Base-by-base conservation (phyloP, 2,113 vertebrate species). In the Clinocottus analis region DNA sequence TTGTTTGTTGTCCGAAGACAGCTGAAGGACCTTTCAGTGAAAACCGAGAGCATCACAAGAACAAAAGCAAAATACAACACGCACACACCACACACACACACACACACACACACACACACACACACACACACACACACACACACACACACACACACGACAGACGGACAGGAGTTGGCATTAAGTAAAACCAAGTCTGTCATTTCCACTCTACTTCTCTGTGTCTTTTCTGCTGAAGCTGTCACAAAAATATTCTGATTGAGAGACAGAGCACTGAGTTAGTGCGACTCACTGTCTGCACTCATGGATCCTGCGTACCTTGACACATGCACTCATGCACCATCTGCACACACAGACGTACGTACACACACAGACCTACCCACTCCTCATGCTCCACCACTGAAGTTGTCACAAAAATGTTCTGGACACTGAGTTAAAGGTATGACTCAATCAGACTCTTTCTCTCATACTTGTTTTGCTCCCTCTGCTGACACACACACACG, bases 361-460 rank as follows among this genome's bases (percentile, higher is more conserved):
- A 56, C 53, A 58, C 53, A 59, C 43, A 68, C 29, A 17, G 8
- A 58, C 33, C 27, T 12, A 25, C 71, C 64, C 68, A 72, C 43
- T 45, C 41, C 25, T 41, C 14, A n/a, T 27, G 66, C 64, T 74
- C 39, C 64, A 27, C 66, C 68, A 51, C 19, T 58, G 27, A 85
- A 83, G 80, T 82, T 88, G 89, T 89, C 90, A 91, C 72, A 88
- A 68, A 91, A 77, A 90, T 87, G 76, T 88, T 83, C 79, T 80
- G 83, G 45, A 77, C 27, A 23, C 64, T 29, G 58, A 77, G 49
- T 79, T 66, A 67, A 73, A 77, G 59, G 65, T 73, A 83, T 83
- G 83, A 91, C 80, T 87, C 81, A 88, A 77, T 73, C 78, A 76
- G 79, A 77, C 70, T 80, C 71, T 55, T 63, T 78, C 73, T 65